Conservation (phyloP, 2,797 vertebrate genomes). For the Gambusia yucatana region DNA sequence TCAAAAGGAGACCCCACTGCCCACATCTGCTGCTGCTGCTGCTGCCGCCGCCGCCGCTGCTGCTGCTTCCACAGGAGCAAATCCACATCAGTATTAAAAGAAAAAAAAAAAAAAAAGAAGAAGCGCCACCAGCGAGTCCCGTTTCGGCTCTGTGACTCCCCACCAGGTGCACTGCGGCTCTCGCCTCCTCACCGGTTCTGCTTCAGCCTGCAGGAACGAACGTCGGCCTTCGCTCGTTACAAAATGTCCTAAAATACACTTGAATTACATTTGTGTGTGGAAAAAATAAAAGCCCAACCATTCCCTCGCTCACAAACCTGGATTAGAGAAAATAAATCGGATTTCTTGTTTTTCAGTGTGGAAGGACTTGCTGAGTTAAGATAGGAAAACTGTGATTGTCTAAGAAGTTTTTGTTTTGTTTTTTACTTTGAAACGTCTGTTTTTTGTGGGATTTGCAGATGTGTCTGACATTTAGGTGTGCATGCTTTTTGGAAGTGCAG, state of each 20-base stretch:
- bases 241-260: conserved; percentile 41
- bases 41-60: conserved; percentile 41
- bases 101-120: not conserved
- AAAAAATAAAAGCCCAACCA: conserved; percentile 28
- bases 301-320: conserved; percentile 29
- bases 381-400: conserved; percentile 53
- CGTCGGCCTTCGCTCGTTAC: conserved; percentile 13
- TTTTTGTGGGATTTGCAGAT: conserved; percentile 27
- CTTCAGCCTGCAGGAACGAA: conserved; percentile 18
- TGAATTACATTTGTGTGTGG: conserved; percentile 44
- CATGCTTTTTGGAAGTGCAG: conserved; percentile 36
- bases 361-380: conserved; percentile 37
- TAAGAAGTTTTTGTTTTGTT: conserved; percentile 26
- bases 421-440: conserved; percentile 26
- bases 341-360: conserved; percentile 35
- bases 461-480: conserved; percentile 43
- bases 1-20: conserved; percentile 26
- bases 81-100: conserved; percentile 72
- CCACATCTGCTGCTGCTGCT: conserved; percentile 28
- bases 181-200: conserved; percentile 13
- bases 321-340: conserved; percentile 19
- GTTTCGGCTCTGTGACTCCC: conserved; percentile 24
- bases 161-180: conserved; percentile 38
- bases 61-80: conserved; percentile 33
- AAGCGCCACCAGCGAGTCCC: conserved; percentile 53